phyloP scores from a whole-genome alignment of 2,113 vertebrate genomes.

The Hippocampus barbouri region DNA sequence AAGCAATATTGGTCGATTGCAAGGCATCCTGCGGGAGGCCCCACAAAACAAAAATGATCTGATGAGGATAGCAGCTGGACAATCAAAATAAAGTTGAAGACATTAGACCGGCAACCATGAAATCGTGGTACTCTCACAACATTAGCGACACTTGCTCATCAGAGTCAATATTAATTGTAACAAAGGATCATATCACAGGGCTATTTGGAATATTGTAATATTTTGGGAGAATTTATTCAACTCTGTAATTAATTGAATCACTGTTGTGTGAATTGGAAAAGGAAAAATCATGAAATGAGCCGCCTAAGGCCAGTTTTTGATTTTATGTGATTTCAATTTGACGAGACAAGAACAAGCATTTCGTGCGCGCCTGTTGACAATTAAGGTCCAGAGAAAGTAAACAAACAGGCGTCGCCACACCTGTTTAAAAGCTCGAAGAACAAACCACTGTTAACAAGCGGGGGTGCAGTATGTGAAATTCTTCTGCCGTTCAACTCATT shows the following conservation, averaged over 20 bases:
- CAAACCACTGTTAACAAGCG: conserved; percentile 12
- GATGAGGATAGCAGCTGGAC: conserved; percentile 35
- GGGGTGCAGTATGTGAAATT: neutral
- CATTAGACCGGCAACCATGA: neutral
- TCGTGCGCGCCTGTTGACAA: too few relatives aligned
- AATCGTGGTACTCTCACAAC: neutral
- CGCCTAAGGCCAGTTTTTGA: too few relatives aligned
- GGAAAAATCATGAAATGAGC: too few relatives aligned
- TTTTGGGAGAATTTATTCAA: too few relatives aligned
- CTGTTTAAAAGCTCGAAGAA: conserved; percentile 12
- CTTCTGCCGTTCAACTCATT: neutral
- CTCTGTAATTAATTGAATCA: too few relatives aligned
- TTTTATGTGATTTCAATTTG: too few relatives aligned
- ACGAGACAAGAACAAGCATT: too few relatives aligned
- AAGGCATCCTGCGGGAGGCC: conserved; percentile 18
- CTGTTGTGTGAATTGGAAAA: too few relatives aligned
- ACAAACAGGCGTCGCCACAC: fast-evolving
- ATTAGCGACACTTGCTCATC: neutral
- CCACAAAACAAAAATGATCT: conserved; percentile 36
- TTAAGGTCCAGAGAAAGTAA: too few relatives aligned
- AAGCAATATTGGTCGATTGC: conserved; percentile 56
- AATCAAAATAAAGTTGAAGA: conserved; percentile 42
- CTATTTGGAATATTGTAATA: too few relatives aligned
- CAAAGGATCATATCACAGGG: too few relatives aligned
- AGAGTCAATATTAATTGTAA: neutral